These are phyloP conservation scores for Aurelia coerulea DNA, from an alignment of 30 jellyfish, hydroid and myxozoan genomes.

Conservation along the genomic window DNA sequence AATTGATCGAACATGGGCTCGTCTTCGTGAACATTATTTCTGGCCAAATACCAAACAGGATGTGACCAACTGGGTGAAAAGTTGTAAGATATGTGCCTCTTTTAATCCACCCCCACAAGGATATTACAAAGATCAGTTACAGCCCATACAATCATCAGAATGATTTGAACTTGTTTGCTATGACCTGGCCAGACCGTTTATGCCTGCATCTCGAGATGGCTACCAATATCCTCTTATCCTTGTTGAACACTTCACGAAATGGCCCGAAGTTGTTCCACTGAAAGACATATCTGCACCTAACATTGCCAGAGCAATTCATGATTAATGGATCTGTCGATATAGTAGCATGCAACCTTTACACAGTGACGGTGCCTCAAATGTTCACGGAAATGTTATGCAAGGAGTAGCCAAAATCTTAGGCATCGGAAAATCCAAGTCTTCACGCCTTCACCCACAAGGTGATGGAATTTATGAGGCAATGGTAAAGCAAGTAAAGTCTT, in stretches of 20 bases:
- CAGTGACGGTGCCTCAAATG: constrained; percentile 48
- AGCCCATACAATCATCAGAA: constrained; percentile 23
- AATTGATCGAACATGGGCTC: constrained; percentile 37
- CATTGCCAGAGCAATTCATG: constrained; percentile 38
- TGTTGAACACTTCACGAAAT: not conserved
- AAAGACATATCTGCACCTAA: constrained; percentile 35
- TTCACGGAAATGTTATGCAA: constrained; percentile 37
- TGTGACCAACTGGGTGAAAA: constrained; percentile 30
- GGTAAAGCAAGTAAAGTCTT: constrained; percentile 51
- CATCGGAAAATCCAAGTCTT: constrained; percentile 8
- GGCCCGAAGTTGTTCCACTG: constrained; percentile 50
- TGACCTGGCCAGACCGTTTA: constrained; percentile 1
- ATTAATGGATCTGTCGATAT: constrained; percentile 1
- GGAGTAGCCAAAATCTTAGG: constrained; percentile 12
- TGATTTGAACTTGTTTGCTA: constrained; percentile 27
- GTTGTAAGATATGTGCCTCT: constrained; percentile 28
- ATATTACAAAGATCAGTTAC: constrained; percentile 32
- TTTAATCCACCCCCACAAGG: constrained; percentile 42
- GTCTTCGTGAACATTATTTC: constrained; percentile 9
- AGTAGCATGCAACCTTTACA: constrained; percentile 43
- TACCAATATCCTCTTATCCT: not conserved
- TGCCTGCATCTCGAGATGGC: constrained; percentile 13
- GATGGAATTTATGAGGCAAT: constrained; percentile 37
- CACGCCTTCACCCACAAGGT: constrained; percentile 33
- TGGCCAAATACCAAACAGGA: constrained; percentile 38